These are phyloP conservation scores for Oplegnathus fasciatus DNA, from an alignment of 2,113 vertebrate species.

Conservation along the genomic window DNA sequence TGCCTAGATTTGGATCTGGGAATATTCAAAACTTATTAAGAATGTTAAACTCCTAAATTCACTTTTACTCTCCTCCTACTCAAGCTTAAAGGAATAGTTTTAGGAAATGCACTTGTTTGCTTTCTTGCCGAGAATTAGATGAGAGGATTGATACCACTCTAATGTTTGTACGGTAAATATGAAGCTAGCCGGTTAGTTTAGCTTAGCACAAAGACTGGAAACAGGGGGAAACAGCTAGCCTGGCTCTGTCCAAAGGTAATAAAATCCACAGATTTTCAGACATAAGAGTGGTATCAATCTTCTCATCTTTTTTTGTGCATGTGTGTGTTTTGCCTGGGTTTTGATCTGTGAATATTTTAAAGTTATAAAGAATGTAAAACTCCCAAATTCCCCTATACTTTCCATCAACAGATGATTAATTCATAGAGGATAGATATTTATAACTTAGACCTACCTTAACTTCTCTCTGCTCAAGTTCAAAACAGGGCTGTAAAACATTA, in stretches of 20 bases:
- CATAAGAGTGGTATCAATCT: too few relatives aligned
- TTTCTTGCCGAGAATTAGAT: not conserved
- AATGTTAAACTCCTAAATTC: not conserved
- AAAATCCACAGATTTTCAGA: too few relatives aligned
- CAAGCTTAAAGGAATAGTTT: not conserved
- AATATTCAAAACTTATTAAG: not conserved
- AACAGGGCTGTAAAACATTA: not conserved
- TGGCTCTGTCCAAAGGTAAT: too few relatives aligned
- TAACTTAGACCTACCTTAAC: not conserved
- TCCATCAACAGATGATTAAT: not conserved
- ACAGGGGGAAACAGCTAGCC: too few relatives aligned
- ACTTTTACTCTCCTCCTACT: not conserved
- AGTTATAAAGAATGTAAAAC: not conserved
- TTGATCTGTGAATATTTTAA: not conserved
- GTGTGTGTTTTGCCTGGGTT: not conserved
- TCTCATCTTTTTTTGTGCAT: not conserved
- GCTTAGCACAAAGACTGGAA: too few relatives aligned
- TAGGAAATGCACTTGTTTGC: not conserved
- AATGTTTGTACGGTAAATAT: constrained; percentile 3
- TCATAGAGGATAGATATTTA: not conserved
- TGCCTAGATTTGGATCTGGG: not conserved
- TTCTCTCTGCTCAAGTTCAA: not conserved
- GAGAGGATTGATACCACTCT: not conserved
- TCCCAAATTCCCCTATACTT: not conserved
- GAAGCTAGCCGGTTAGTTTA: not conserved